Percentiles rank a stretch among this genome's conserved stretches.
phyloP scores from a whole-genome alignment of 2,888 invertebrate genomes.

The Rambutsinella grinnellia region DNA sequence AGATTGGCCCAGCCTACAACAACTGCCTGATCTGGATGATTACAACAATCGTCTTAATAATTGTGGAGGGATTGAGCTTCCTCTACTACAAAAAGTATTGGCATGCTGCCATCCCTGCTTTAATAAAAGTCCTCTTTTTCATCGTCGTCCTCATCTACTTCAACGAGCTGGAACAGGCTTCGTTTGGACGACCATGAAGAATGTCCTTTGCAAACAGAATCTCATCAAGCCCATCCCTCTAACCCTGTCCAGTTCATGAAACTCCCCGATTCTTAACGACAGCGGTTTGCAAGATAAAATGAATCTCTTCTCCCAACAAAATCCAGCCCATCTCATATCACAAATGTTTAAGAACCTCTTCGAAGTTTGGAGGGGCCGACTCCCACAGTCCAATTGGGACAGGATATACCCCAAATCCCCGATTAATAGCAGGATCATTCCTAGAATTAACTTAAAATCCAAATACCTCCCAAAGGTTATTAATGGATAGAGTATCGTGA shows the following conservation, averaged over 20 bases:
- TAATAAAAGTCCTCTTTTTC: too few relatives aligned
- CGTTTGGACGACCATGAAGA: not conserved
- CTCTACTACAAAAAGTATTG: too few relatives aligned
- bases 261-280: not conserved
- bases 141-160: too few relatives aligned
- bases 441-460: not conserved
- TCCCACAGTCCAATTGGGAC: not conserved
- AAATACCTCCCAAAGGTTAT: not conserved
- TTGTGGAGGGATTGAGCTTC: too few relatives aligned
- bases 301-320: not conserved
- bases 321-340: not conserved
- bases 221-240: not conserved
- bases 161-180: not conserved
- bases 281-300: not conserved
- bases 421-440: not conserved
- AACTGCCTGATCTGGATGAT: too few relatives aligned
- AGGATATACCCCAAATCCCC: not conserved
- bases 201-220: not conserved
- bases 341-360: not conserved
- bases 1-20: too few relatives aligned
- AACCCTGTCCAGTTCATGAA: not conserved
- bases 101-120: too few relatives aligned
- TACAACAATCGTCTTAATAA: too few relatives aligned
- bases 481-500: not conserved
- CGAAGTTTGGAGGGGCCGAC: not conserved